Evolutionary conservation across 2,888 invertebrate genomes (phyloP), one percentile per base, ranked within the genome.

Genomic region (Dicyrtoma fusca): DNA sequence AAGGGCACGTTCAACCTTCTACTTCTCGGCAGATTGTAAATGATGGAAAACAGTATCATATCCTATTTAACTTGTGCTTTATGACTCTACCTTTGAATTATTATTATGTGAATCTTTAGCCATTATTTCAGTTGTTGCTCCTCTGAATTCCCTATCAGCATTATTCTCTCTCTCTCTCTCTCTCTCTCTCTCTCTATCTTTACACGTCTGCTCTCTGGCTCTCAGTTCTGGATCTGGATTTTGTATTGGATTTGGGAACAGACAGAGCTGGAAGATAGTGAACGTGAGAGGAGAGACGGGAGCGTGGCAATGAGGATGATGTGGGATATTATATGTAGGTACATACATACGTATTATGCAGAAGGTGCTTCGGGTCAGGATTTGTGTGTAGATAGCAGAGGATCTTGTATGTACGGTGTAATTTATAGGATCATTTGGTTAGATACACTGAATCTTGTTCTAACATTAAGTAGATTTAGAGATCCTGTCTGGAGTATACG

Each of bases 31-130:
- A 34, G 34, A 34, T 34, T 34, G 34, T 34, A 34, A 34, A 34
- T 34, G 34, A 34, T 34, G 34, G 34, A 34, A 34, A 34, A 34
- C 34, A 34, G 34, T 53, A 23, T 53, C 21, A 23, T 53, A 53
- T 21, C 53, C 53, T 53, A 53, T 53, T 53, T 53, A 53, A 19
- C 53, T 19, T 34, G 17, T n/a, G 44, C n/a, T 63, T 63, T 47
- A 63, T 63, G 63, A 63, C 44, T 63, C 45, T 45, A 63, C 63
- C 63, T 63, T 63, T 62, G 17, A 62, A 53, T 53, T 23, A 53
- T 53, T 19, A 21, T 53, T 53, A 53, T 34, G 34, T 34, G 34
- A 34, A 34, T 34, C 34, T 34, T 34, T 3, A 34, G 34, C 34
- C 34, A 34, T 34, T 34, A 5, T 5, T 34, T 34, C 34, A 34